A percentile compares a stretch with the other conserved stretches of the same genome.
These are phyloP conservation scores for Arctia plantaginis DNA, from an alignment of 2,888 invertebrate species.

Conservation along the genomic window DNA sequence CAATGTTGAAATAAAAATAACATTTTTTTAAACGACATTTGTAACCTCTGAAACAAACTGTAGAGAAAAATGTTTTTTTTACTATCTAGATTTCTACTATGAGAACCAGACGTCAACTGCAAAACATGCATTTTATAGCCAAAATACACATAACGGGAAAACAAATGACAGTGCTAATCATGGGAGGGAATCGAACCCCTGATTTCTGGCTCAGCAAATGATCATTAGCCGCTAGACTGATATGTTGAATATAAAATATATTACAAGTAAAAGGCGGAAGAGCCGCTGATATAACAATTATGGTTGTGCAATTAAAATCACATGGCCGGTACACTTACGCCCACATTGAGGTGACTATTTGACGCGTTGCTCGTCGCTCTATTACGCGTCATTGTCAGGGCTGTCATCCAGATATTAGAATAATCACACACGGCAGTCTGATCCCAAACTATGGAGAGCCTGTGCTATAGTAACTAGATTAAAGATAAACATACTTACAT, in stretches of 20 bases:
- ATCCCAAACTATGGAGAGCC: too few species aligned
- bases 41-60: too few species aligned
- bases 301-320: slow-evolving; percentile 31
- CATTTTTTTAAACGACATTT: too few species aligned
- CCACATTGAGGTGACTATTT: slow-evolving; percentile 36
- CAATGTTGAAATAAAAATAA: neutral
- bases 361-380: slow-evolving; percentile 24
- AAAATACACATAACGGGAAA: neutral
- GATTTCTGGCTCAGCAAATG: too few species aligned
- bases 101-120: too few species aligned
- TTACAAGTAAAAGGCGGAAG: neutral
- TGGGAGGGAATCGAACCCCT: too few species aligned
- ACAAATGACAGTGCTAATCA: neutral
- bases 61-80: too few species aligned
- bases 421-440: too few species aligned
- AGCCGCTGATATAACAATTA: slow-evolving; percentile 17
- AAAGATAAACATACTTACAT: too few species aligned
- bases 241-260: neutral
- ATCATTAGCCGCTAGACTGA: neutral
- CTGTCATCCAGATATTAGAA: slow-evolving; percentile 7
- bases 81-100: too few species aligned
- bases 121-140: too few species aligned
- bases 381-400: slow-evolving; percentile 3
- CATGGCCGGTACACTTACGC: slow-evolving; percentile 24
- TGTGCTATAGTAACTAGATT: too few species aligned